A percentile compares a stretch with the other conserved stretches of the same genome.
Evolutionary conservation across 2,113 vertebrate genomes (phyloP).

Genomic region (Scophthalmus maximus): DNA sequence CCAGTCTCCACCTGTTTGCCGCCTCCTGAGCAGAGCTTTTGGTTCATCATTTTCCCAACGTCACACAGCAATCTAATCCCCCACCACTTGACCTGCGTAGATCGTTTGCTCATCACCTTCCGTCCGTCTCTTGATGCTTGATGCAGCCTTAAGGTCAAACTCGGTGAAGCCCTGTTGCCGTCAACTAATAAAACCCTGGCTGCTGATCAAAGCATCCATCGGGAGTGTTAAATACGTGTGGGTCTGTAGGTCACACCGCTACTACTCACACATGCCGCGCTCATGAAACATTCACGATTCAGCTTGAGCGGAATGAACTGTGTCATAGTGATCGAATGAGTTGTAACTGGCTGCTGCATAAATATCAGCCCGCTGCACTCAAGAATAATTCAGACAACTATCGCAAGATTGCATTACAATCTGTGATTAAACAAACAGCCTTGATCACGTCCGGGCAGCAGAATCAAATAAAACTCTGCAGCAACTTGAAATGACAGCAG

Average conservation of each 20-base stretch:
- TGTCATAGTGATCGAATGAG: conserved; percentile 71
- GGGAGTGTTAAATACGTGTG: conserved; percentile 27
- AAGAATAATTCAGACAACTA: conserved; percentile 52
- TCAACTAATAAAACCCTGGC: conserved; percentile 23
- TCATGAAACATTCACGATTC: conserved; percentile 76
- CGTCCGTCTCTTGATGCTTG: not conserved
- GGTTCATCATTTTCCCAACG: conserved; percentile 37
- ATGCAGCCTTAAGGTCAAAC: conserved; percentile 50
- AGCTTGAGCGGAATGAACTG: conserved; percentile 52
- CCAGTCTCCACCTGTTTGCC: not conserved
- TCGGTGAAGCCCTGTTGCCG: conserved; percentile 17
- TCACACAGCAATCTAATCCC: conserved; percentile 47
- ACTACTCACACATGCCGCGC: conserved; percentile 39
- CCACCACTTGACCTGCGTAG: conserved; percentile 52
- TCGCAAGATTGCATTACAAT: conserved; percentile 46
- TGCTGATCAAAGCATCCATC: conserved; percentile 37
- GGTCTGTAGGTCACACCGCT: conserved; percentile 43
- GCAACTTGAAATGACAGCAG: conserved; percentile 31
- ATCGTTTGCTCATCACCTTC: conserved; percentile 41
- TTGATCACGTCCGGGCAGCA: conserved; percentile 26
- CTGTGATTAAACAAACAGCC: conserved; percentile 61
- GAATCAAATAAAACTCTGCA: conserved; percentile 23
- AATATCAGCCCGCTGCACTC: conserved; percentile 40
- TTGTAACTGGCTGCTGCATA: conserved; percentile 47
- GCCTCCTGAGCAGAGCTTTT: not conserved